Evolutionary conservation across 53 echinoderm and acorn worm genomes (phyloP), one percentile per base, ranked within the genome.

Genomic region (Actinopyga echinites): DNA sequence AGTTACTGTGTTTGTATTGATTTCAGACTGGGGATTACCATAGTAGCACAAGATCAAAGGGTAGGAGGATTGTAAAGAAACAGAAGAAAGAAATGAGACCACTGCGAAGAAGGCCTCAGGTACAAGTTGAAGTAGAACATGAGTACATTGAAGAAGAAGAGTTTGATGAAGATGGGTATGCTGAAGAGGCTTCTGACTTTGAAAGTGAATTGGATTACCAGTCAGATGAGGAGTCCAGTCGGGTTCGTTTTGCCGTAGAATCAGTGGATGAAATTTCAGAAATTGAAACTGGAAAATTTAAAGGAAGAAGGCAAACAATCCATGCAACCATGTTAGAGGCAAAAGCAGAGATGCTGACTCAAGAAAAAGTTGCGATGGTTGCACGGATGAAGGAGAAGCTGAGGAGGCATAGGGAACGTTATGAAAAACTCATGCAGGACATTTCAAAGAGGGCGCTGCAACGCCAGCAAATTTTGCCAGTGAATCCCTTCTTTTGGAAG

Each of bases 241-340:
- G 9, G 44, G 38, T 69, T 42, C 8, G 52, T 32, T 74, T 45
- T 15, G 15, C 0, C 19, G 42, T 55, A 15, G 57, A 35, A 56
- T 77, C 56, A 35, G 31, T 29, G 32, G 35, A 44, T 57, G 37
- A 33, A 3, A 36, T 12, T n/a, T 9, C 24, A 33, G 17, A 66
- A 8, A 57, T 77, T 5, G 42, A 57, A n/a, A 28, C 52, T 30
- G 57, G 49, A 25, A 71, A 17, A 40, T 0, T 23, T 25, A 8
- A 59, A 3, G 85, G 71, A 9, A 33, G 63, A 24, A 57, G 81
- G 21, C 36, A 34, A 11, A 90, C 87, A 19, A 44, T 85, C 6
- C 96, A 95, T 34, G 33, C 23, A 29, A 74, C 86, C 12, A 89
- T 95, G 87, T 68, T 95, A 60, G 85, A 89, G 59, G 89, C 87